Base-by-base conservation (phyloP, 2,888 invertebrate genomes). In the Euzophera pinguis region DNA sequence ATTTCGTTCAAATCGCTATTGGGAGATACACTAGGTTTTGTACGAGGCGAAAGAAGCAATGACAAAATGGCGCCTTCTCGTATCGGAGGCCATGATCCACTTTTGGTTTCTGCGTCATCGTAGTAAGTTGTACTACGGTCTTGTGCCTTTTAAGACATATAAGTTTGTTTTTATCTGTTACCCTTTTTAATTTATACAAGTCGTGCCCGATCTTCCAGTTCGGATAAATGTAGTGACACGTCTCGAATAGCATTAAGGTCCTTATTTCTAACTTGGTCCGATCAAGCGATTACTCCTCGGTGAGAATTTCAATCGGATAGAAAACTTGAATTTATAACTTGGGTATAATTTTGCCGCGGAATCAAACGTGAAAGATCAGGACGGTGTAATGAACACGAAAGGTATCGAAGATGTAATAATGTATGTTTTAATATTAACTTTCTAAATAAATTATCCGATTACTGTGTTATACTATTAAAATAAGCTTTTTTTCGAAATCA, bases 201-300 rank as follows among this genome's bases (percentile, higher is more conserved):
- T 88, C 88, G 88, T 88, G 89, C 84, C 68, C 72, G 85, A 87
- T 88, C 78, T 77, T 67, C 73, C 75, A 75, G 80, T 82, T 81
- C 78, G 87, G 82, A 88, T 88, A 86, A 85, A 82, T 82, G 81
- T 81, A 75, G 77, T 71, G 81, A 85, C 87, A 87, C 84, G 85
- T 83, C 83, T 76, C 81, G 86, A 86, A 87, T 88, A 83, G 73
- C 75, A 81, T 83, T 82, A 78, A 72, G 75, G 72, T 68, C 70
- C 72, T 72, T 75, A 77, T 71, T 75, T 75, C 71, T 61, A 73
- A 73, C 67, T 72, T 73, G 69, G 69, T 59, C 63, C 74, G 80
- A 79, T 80, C 65, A 60, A 57, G 63, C 57, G 71, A 71, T 73
- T 72, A 62, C 64, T 56, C 58, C 62, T 55, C 60, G 62, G 69